A percentile compares a stretch with the other conserved stretches of the same genome.
Evolutionary conservation across 2,888 invertebrate genomes (phyloP).

Genomic region (Baccha elongata): DNA sequence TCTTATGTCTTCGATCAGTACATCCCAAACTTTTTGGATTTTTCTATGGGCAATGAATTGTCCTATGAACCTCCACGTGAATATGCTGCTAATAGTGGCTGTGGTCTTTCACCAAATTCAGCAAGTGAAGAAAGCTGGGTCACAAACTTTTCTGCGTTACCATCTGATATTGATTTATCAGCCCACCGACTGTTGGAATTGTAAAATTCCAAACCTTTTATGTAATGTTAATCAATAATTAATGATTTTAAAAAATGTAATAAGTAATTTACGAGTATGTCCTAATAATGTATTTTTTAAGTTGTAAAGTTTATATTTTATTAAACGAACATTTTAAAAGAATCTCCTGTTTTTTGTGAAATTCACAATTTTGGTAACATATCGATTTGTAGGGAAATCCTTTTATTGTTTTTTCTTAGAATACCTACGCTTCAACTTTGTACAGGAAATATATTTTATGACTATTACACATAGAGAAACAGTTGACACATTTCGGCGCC

Average conservation of each 20-base stretch:
- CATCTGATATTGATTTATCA: conserved; percentile 46
- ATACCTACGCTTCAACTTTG: too few species aligned
- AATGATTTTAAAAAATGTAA: too few species aligned
- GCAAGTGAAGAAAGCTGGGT: conserved; percentile 58
- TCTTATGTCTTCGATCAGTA: conserved; percentile 44
- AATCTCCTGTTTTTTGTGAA: too few species aligned
- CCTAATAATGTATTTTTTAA: conserved; percentile 8
- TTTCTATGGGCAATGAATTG: conserved; percentile 37
- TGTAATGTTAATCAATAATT: background rate
- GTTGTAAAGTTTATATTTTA: conserved; percentile 8
- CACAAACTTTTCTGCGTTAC: conserved; percentile 38
- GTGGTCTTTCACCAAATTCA: conserved; percentile 45
- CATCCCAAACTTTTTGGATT: conserved; percentile 45
- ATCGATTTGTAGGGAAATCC: too few species aligned
- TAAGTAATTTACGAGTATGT: background rate
- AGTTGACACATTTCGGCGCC: too few species aligned
- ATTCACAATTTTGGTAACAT: too few species aligned
- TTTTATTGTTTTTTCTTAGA: too few species aligned
- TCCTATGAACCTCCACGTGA: conserved; percentile 25
- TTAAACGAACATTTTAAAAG: background rate
- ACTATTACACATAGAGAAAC: too few species aligned
- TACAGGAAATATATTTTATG: too few species aligned
- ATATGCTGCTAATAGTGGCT: background rate
- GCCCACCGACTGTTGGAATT: conserved; percentile 48
- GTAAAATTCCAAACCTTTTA: conserved; percentile 21